Evolutionary conservation across 2,797 vertebrate genomes (phyloP).

Genomic region (Cryptoblepharus egeriae): DNA sequence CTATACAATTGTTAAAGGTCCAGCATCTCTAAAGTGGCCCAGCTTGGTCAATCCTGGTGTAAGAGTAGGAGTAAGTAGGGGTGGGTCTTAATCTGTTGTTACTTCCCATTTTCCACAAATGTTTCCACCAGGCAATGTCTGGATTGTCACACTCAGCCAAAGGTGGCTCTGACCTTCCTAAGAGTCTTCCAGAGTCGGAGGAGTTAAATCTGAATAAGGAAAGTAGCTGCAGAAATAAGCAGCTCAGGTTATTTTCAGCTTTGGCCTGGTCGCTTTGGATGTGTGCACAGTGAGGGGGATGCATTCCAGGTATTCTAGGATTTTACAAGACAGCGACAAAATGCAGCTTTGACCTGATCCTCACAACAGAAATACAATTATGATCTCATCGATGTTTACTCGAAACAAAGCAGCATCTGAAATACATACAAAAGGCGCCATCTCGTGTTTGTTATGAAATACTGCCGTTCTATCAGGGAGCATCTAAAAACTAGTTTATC

Average conservation of each 20-base stretch:
- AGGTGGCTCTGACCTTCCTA: neutral
- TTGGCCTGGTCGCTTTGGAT: neutral
- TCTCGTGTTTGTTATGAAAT: constrained; percentile 47
- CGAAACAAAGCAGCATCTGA: neutral
- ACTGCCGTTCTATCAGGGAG: constrained; percentile 21
- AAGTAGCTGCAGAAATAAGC: neutral
- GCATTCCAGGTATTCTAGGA: neutral
- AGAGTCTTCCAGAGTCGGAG: neutral
- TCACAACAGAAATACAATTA: too few relatives aligned
- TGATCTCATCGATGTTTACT: rapidly evolving
- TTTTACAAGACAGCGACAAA: neutral
- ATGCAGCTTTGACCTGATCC: rapidly evolving
- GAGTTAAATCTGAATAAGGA: neutral
- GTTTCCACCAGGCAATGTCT: neutral
- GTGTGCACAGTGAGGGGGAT: neutral
- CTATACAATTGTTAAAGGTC: too few relatives aligned
- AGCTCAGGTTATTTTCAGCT: neutral
- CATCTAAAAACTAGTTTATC: neutral
- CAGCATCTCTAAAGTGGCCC: too few relatives aligned
- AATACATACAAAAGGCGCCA: constrained; percentile 33
- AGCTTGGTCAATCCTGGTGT: neutral
- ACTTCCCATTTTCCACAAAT: neutral
- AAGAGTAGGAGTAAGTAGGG: neutral
- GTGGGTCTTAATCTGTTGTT: neutral
- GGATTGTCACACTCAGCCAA: too few relatives aligned